Base-by-base conservation (phyloP, 2,113 vertebrate species). In the Nothocercus julius region DNA sequence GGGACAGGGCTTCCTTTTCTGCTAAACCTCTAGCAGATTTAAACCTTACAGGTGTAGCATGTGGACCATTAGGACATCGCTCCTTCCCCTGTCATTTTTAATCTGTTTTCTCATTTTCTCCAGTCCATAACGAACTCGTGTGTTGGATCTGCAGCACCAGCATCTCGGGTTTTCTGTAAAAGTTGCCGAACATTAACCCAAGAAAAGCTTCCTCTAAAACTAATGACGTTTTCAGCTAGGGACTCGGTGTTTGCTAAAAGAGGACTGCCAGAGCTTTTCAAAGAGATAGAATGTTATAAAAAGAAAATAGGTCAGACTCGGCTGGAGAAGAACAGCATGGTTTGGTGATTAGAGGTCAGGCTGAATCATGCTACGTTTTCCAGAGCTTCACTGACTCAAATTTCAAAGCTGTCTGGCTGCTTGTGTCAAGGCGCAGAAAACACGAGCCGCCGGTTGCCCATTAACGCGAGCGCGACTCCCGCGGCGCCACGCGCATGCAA, bases 231-330 rank as follows among this genome's bases (percentile, higher is more conserved):
- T 82, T 80, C 72, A 62, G 84, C 44, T 21, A 82, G 51, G 73
- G 67, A 87, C 40, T 18, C 45, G 81, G 74, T 12, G 16, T 61
- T 85, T 66, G 62, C 64, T 47, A 87, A 70, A 24, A 64, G 75
- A 85, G 19, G 14, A 25, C 45, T 51, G 86, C 69, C 87, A 69
- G 66, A 24, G 38, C 93, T 95, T 92, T 93, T 69, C 79, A 68
- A 2, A 83, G 89, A 97, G 76, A 34, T 54, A 32, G 58, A 94
- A 88, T n/a, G 87, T 69, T 90, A 75, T 38, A 44, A 56, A 89
- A 89, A 74, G 89, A 95, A 96, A 97, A 86, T 56, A 95, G 93
- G 89, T 92, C 94, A 92, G 73, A 56, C 28, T 85, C 80, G n/a
- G 67, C 40, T n/a, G 11, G 62, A 78, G 77, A 28, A 34, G 79